Percentiles rank a stretch among this genome's conserved stretches.
Conservation (phyloP, 1,140 invertebrate species). For the Drosophila sp. region DNA sequence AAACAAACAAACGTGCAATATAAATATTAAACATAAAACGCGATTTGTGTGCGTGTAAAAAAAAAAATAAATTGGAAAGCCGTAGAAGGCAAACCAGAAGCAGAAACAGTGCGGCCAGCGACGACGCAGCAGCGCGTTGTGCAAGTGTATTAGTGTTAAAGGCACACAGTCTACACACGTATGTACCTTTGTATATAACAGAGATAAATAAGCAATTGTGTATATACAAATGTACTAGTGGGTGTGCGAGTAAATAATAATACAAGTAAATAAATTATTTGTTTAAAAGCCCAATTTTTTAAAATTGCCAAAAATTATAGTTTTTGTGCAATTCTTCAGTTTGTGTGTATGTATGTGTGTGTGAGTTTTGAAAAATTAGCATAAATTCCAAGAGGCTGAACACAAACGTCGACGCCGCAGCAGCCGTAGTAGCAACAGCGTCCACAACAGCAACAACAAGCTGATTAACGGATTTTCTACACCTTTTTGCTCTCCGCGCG, state of each 20-base stretch:
- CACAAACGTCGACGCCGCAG: constrained; percentile 47
- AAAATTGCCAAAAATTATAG: constrained; percentile 50
- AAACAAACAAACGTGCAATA: constrained; percentile 56
- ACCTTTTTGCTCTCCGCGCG: constrained; percentile 61
- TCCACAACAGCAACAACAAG: constrained; percentile 21
- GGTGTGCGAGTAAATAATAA: constrained; percentile 36
- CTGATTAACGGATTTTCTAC: constrained; percentile 73
- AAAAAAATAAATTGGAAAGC: constrained; percentile 54
- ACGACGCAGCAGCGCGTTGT: constrained; percentile 57
- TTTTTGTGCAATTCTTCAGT: constrained; percentile 31
- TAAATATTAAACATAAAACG: constrained; percentile 31
- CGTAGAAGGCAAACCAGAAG: constrained; percentile 56
- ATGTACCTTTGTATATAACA: constrained; percentile 31
- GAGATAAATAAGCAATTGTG: constrained; percentile 53
- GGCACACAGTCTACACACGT: constrained; percentile 37
- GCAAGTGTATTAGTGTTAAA: constrained; percentile 76
- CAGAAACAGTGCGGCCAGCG: constrained; percentile 53
- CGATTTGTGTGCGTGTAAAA: constrained; percentile 35
- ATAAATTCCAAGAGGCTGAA: constrained; percentile 59
- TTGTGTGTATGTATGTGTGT: constrained; percentile 38
- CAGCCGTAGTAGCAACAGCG: constrained; percentile 42
- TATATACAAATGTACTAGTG: constrained; percentile 41
- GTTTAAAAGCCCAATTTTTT: constrained; percentile 45
- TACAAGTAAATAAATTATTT: constrained; percentile 43
- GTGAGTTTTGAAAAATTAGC: constrained; percentile 50